A percentile compares a stretch with the other conserved stretches of the same genome.
phyloP scores from a whole-genome alignment of 1,140 invertebrate species.

The Teleopsis dalmanni region DNA sequence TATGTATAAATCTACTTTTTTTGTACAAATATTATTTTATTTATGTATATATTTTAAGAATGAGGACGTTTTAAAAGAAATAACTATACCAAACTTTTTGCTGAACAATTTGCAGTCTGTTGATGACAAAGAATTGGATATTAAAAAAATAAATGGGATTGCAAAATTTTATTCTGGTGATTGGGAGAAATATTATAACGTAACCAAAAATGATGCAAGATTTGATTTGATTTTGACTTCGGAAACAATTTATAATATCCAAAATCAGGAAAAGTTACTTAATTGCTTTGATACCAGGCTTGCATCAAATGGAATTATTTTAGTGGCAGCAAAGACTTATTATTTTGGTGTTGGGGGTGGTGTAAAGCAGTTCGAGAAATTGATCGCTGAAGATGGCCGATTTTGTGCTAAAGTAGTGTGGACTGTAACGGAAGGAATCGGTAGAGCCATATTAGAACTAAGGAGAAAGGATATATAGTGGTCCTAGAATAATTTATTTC shows the following conservation, averaged over 20 bases:
- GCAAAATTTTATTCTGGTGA: conserved; percentile 72
- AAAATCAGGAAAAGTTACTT: conserved; percentile 69
- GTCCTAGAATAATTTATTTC: too few relatives aligned
- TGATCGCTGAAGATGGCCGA: conserved; percentile 48
- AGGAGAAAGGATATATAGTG: neutral
- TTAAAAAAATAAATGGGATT: conserved; percentile 21
- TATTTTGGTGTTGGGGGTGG: conserved; percentile 90
- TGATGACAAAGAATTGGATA: conserved; percentile 35
- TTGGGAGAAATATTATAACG: conserved; percentile 60
- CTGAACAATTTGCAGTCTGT: conserved; percentile 54
- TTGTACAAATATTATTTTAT: conserved; percentile 9
- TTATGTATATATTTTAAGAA: conserved; percentile 20
- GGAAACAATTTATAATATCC: conserved; percentile 84
- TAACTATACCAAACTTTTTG: conserved; percentile 71
- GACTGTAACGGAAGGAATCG: conserved; percentile 20
- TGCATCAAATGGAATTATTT: conserved; percentile 57
- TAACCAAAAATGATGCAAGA: conserved; percentile 42
- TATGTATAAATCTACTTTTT: conserved; percentile 57
- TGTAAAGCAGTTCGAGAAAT: conserved; percentile 60
- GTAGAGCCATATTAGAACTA: conserved; percentile 13
- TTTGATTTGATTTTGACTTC: conserved; percentile 82
- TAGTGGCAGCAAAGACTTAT: conserved; percentile 73
- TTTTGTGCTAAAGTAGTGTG: conserved; percentile 53
- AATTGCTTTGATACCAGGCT: conserved; percentile 60
- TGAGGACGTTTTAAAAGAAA: conserved; percentile 34